Base-by-base conservation (phyloP, 2,797 vertebrate genomes). In the Crenuchus spilurus region DNA sequence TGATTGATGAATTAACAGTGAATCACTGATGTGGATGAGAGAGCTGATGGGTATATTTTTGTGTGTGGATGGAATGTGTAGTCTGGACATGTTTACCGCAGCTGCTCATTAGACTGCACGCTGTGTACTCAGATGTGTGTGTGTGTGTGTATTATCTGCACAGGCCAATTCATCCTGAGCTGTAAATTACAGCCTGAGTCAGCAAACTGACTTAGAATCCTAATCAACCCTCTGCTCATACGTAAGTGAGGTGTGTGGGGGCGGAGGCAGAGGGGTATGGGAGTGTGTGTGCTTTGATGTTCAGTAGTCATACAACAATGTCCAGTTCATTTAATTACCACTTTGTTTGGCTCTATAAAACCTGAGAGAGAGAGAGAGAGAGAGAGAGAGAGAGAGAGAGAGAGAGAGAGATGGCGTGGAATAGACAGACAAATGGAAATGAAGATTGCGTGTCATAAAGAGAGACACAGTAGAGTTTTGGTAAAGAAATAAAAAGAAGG, bases 181-280 rank as follows among this genome's bases (percentile, higher is more conserved):
- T 54, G 52, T 80, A 54, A 22, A 68, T 33, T 35, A 57, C 16
- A 8, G 76, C 57, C 64, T 77, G 41, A 80, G 58, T 70, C 54
- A 84, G 79, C 64, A 75, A 46, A 72, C 67, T 74, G 70, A 74
- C 77, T 77, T 76, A 70, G 74, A 85, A 84, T 83, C 67, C 33
- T 80, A 79, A 85, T 78, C 37, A 79, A 49, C 65, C 62, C 18
- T 42, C n/a, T 31, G 62, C 37, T 72, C 31, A 10, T 52, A 26
- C 18, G 14, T 28, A 28, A 14, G 37, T 14, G 5, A 20, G 16
- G 31, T 24, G 3, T 7, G 20, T 26, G 48, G 37, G 64, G 1
- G 48, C 11, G 24, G 1, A n/a, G n/a, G n/a, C n/a, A n/a, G n/a
- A n/a, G n/a, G 22, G 1, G 11, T 5, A 13, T 24, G 10, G 8